phyloP scores from a whole-genome alignment of 2,888 invertebrate genomes.

The Ligdia adustata region DNA sequence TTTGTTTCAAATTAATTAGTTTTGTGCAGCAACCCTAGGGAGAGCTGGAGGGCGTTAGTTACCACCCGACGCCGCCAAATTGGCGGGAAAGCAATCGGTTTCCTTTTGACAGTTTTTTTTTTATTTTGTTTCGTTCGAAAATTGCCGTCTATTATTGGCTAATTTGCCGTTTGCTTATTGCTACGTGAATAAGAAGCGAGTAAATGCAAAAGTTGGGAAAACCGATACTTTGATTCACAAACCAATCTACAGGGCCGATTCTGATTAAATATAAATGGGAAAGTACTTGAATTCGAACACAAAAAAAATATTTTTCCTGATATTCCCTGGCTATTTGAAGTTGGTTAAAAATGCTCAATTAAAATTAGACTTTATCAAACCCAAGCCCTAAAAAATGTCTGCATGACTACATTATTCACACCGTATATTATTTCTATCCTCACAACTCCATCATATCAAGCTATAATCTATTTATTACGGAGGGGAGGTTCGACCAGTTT shows the following conservation, averaged over 20 bases:
- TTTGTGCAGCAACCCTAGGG: conserved; percentile 55
- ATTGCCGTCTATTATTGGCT: conserved; percentile 66
- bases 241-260: too few relatives aligned
- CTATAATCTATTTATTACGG: conserved; percentile 47
- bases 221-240: too few relatives aligned
- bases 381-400: too few relatives aligned
- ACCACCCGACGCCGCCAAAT: conserved; percentile 59
- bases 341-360: too few relatives aligned
- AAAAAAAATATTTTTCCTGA: too few relatives aligned
- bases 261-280: too few relatives aligned
- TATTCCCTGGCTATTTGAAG: too few relatives aligned
- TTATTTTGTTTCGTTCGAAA: conserved; percentile 68
- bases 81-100: conserved; percentile 74
- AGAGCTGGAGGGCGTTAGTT: conserved; percentile 60
- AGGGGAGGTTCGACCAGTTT: conserved; percentile 55
- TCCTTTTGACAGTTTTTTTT: conserved; percentile 79
- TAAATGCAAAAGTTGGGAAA: background rate
- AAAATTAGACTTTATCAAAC: too few relatives aligned
- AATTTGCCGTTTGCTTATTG: conserved; percentile 71
- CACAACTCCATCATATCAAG: conserved; percentile 45
- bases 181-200: conserved; percentile 72
- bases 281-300: too few relatives aligned
- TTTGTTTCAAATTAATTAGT: conserved; percentile 20
- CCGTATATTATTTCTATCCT: conserved; percentile 14
- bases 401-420: too few relatives aligned